These are phyloP conservation scores for Pachyuromys duprasi DNA, from an alignment of 2,797 vertebrate genomes.

Conservation along the genomic window DNA sequence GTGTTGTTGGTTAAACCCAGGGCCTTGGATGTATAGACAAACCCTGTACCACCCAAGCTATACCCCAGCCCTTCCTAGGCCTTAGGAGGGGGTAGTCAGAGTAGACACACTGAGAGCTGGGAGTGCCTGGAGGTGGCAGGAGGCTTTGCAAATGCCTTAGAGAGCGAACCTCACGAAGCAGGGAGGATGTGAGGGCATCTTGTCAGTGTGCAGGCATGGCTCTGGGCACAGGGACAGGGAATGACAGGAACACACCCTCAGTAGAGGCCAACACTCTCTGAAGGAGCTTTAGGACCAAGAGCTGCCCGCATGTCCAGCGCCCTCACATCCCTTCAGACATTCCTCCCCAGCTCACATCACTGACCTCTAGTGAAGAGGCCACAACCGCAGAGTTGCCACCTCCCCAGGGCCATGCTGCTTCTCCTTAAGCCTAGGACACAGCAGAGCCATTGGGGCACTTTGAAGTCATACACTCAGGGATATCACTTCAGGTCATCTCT, in stretches of 20 bases:
- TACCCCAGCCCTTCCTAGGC: background rate
- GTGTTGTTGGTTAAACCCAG: background rate
- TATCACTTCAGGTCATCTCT: background rate
- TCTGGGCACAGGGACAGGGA: background rate
- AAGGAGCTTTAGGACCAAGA: background rate
- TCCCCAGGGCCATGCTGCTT: background rate
- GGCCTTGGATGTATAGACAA: background rate
- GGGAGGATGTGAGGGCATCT: background rate
- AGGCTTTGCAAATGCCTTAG: background rate
- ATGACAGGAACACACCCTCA: background rate
- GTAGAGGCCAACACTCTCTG: background rate
- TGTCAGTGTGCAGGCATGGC: background rate
- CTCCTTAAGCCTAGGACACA: background rate
- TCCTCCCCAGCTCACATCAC: background rate
- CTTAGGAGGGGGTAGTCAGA: background rate
- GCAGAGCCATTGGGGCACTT: background rate
- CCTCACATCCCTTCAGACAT: background rate
- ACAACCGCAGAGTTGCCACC: background rate
- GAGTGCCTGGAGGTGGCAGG: background rate
- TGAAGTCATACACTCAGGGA: background rate
- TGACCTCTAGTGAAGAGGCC: background rate
- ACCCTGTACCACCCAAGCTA: background rate
- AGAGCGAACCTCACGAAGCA: background rate
- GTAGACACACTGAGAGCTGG: fast-evolving
- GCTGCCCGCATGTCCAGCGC: background rate